A percentile compares a stretch with the other conserved stretches of the same genome.
Conservation (phyloP, 2,113 vertebrate species). For the Alouatta palliata region DNA sequence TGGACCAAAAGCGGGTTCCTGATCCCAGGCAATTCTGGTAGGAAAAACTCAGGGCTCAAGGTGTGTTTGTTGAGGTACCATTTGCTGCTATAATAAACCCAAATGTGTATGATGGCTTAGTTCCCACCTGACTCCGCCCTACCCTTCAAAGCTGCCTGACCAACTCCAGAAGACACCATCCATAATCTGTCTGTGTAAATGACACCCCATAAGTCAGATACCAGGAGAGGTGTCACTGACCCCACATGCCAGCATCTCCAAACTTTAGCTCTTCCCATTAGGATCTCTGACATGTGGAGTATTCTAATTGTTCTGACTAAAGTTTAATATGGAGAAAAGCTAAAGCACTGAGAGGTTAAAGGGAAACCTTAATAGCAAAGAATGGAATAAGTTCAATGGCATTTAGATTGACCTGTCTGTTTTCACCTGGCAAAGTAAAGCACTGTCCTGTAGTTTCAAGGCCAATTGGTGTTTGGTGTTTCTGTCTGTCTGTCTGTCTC, state of each 20-base stretch:
- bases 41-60: background rate
- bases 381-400: background rate
- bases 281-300: background rate
- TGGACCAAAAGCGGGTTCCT: background rate
- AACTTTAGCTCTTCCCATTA: background rate
- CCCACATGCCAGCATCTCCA: background rate
- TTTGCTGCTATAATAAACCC: background rate
- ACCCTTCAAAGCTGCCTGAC: background rate
- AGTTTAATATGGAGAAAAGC: conserved; percentile 5
- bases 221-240: background rate
- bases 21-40: background rate
- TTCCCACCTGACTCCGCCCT: background rate
- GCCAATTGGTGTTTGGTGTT: background rate
- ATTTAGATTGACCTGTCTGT: background rate
- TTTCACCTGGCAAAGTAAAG: background rate
- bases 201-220: background rate
- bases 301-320: background rate
- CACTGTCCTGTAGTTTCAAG: background rate
- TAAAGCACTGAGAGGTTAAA: background rate
- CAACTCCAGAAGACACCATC: background rate
- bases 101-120: background rate
- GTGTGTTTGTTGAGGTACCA: background rate
- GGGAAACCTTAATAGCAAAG: background rate
- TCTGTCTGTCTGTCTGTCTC: background rate
- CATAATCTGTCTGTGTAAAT: background rate